Conservation (phyloP, 2,888 invertebrate genomes). For the Clistopyga incitator region DNA sequence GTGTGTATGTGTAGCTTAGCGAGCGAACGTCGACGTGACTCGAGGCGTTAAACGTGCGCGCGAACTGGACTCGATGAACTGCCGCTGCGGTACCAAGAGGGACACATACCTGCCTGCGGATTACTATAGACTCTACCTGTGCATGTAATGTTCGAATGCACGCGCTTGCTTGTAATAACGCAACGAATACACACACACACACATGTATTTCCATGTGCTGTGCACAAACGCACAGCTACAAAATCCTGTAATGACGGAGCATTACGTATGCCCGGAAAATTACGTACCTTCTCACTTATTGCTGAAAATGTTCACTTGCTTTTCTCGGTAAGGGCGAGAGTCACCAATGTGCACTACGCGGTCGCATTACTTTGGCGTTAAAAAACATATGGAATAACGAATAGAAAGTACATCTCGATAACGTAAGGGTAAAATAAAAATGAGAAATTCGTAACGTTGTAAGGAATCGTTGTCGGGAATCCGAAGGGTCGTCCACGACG, state of each 20-base stretch:
- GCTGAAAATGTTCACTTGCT: conserved; percentile 52
- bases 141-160: conserved; percentile 40
- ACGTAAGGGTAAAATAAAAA: too few species aligned
- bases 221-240: not conserved
- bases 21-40: conserved; percentile 62
- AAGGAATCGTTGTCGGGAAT: not conserved
- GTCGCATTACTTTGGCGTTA: not conserved
- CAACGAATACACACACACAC: conserved; percentile 34
- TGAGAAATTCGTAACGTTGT: not conserved
- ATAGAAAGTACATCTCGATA: too few species aligned
- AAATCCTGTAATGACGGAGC: conserved; percentile 60
- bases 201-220: conserved; percentile 14
- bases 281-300: conserved; percentile 59
- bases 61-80: conserved; percentile 66
- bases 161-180: conserved; percentile 54
- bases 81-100: conserved; percentile 39
- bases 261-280: conserved; percentile 67
- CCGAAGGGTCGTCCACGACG: conserved; percentile 1
- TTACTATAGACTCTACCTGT: conserved; percentile 42
- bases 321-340: conserved; percentile 59
- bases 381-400: too few species aligned
- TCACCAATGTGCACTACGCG: conserved; percentile 26
- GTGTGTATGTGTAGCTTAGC: too few species aligned
- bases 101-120: conserved; percentile 39
- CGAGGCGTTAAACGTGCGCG: conserved; percentile 63